Percentiles rank a stretch among this genome's conserved stretches.
These are phyloP conservation scores for Perognathus longimembris DNA, from an alignment of 2,113 vertebrate genomes.

Conservation along the genomic window DNA sequence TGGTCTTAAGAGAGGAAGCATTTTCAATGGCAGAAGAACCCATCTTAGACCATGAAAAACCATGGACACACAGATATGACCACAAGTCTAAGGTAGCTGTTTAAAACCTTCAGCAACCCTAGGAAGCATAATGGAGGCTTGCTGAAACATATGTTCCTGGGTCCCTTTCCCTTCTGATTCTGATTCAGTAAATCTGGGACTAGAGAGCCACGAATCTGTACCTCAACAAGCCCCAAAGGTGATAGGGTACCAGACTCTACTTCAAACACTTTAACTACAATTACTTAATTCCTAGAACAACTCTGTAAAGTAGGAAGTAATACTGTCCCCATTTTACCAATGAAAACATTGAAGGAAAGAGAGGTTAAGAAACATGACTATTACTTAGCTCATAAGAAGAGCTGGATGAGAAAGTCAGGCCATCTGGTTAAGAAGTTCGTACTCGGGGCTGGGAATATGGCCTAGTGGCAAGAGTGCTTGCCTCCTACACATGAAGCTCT, in stretches of 20 bases:
- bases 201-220: neutral
- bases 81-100: neutral
- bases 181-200: neutral
- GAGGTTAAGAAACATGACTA: neutral
- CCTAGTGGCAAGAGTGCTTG: too few relatives aligned
- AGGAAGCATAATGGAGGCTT: neutral
- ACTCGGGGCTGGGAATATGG: too few relatives aligned
- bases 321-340: neutral
- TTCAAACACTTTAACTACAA: neutral
- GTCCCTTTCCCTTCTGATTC: neutral
- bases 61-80: neutral
- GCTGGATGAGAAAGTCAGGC: neutral
- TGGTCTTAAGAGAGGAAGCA: neutral
- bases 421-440: neutral
- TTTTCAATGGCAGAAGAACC: neutral
- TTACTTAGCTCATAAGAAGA: neutral
- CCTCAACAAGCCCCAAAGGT: neutral
- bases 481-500: too few relatives aligned
- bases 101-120: neutral
- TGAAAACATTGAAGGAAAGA: neutral
- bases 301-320: neutral
- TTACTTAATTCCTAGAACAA: neutral
- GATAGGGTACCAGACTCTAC: neutral
- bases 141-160: neutral
- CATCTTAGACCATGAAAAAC: neutral